Base-by-base conservation (phyloP, 1,140 invertebrate genomes). In the Drosophila tsacasi region DNA sequence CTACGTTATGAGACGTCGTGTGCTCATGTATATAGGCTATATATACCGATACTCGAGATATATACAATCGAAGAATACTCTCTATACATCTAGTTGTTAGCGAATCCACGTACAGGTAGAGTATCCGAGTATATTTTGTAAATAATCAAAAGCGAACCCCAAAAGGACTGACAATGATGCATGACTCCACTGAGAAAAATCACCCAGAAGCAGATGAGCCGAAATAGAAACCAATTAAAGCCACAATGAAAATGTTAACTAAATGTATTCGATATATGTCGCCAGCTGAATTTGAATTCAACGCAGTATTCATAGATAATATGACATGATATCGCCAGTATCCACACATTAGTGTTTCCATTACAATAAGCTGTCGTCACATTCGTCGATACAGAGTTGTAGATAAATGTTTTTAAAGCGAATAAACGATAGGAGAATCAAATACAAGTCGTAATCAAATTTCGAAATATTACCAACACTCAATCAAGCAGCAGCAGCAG, bases 341-440 rank as follows among this genome's bases (percentile, higher is more conserved):
- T 78, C 68, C 61, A 76, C 65, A 64, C 54, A 83, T 81, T 76
- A 83, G 81, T 84, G 84, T 89, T 89, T 83, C 68, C 81, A 89
- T 76, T 76, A 87, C 77, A 89, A 64, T 89, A 84, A 87, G 75
- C 72, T 69, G 74, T 89, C 78, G 81, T 84, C 60, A 23, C 63
- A 69, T 69, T 89, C 73, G 84, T 83, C 84, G 82, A 37, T 37
- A 37, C 19, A 39, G 35, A 64, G 61, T 76, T 87, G 84, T 87
- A 87, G 84, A 83, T 87, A 89, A 89, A 89, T 87, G 84, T 87
- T 87, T 87, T 87, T 89, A 83, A 84, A 50, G 23, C 52, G 52
- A 65, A 76, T 66, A 75, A 25, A 54, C 19, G 46, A 23, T 73
- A 87, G 78, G 55, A 80, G 58, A 89, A 89, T 89, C 83, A 89